These are phyloP conservation scores for Zaprionus obscuricornis DNA, from an alignment of 2,888 invertebrate genomes.

Conservation along the genomic window DNA sequence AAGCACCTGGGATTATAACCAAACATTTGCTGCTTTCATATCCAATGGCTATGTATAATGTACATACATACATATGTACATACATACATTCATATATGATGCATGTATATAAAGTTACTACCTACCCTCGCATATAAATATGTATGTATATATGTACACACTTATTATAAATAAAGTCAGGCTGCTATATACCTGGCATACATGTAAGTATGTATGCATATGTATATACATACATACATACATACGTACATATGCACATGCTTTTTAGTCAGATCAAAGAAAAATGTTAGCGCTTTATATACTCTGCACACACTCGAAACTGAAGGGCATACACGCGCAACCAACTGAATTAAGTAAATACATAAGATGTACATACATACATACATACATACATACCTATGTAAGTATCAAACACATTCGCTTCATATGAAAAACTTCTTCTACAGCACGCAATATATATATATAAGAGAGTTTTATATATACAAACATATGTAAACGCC, in stretches of 20 bases:
- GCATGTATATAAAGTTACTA: not conserved
- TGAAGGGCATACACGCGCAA: constrained; percentile 21
- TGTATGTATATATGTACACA: not conserved
- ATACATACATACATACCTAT: constrained; percentile 5
- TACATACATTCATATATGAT: not conserved
- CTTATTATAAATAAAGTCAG: too few relatives aligned
- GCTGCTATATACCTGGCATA: too few relatives aligned
- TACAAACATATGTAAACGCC: not conserved
- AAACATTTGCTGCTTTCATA: not conserved
- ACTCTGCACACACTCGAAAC: constrained; percentile 6
- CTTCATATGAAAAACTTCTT: not conserved
- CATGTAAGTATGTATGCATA: not conserved
- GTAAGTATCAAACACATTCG: too few relatives aligned
- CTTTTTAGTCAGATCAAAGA: too few relatives aligned
- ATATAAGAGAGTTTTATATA: too few relatives aligned
- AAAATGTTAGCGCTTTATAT: too few relatives aligned
- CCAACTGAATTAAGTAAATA: constrained; percentile 12
- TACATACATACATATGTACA: constrained; percentile 17
- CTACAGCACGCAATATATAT: not conserved
- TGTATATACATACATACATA: not conserved
- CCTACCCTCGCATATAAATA: not conserved
- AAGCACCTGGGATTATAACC: constrained; percentile 15
- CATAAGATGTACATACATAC: not conserved
- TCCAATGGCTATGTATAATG: not conserved
- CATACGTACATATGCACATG: not conserved